These are phyloP conservation scores for Chelonoidis abingdonii DNA, from an alignment of 2,113 vertebrate species.

Conservation along the genomic window DNA sequence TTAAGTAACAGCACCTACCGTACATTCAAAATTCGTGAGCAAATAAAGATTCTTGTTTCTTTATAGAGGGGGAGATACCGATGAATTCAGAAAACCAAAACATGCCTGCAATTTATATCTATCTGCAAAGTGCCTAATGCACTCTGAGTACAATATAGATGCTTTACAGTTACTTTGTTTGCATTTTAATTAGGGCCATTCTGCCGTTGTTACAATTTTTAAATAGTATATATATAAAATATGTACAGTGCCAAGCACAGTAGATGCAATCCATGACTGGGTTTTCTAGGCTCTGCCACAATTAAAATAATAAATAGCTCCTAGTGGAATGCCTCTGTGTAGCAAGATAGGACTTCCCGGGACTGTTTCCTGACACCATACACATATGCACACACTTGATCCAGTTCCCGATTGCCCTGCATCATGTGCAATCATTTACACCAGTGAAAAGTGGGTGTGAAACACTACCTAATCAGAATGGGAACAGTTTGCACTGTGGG, in stretches of 20 bases:
- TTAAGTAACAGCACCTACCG: slow-evolving; percentile 68
- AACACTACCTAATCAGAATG: background rate
- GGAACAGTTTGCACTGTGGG: background rate
- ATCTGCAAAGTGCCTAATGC: slow-evolving; percentile 5
- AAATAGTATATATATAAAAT: slow-evolving; percentile 45
- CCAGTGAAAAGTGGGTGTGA: accelerated
- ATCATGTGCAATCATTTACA: background rate
- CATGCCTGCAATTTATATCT: background rate
- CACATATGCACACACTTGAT: background rate
- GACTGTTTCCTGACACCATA: background rate
- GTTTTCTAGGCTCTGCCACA: slow-evolving; percentile 23
- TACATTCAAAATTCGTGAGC: slow-evolving; percentile 62
- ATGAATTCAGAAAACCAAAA: slow-evolving; percentile 1
- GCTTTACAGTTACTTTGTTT: slow-evolving; percentile 55
- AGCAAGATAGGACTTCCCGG: background rate
- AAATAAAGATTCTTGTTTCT: slow-evolving; percentile 67
- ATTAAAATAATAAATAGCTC: slow-evolving; percentile 3
- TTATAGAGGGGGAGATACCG: slow-evolving; percentile 36
- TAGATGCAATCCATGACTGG: background rate
- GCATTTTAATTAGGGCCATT: slow-evolving; percentile 58
- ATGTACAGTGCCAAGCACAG: slow-evolving; percentile 46
- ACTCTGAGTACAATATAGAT: slow-evolving; percentile 49
- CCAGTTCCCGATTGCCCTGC: background rate
- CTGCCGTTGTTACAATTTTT: slow-evolving; percentile 68
- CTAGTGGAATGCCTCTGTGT: background rate